phyloP scores from a whole-genome alignment of 2,797 vertebrate genomes.

The Dallia pectoralis region DNA sequence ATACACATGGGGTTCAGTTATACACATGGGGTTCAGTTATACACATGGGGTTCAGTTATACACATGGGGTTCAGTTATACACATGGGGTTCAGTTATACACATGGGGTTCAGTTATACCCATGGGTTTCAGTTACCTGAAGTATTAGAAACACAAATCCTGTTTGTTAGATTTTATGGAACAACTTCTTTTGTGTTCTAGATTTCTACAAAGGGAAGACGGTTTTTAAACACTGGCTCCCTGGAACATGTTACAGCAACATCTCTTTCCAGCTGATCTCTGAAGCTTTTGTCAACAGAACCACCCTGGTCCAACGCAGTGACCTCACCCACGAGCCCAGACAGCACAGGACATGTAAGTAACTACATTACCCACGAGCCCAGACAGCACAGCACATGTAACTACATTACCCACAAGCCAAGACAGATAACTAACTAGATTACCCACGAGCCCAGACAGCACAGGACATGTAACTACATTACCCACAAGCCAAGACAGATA shows the following conservation, averaged over 20 bases:
- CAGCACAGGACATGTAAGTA: conserved; percentile 86
- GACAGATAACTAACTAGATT: too few relatives aligned
- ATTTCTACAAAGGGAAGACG: conserved; percentile 90
- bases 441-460: neutral
- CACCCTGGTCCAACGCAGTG: conserved; percentile 79
- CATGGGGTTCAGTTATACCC: too few relatives aligned
- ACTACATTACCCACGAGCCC: neutral
- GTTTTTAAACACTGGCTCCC: conserved; percentile 96
- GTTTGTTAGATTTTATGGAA: too few relatives aligned
- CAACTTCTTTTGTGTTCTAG: conserved; percentile 69
- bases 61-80: too few relatives aligned
- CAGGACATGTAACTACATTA: neutral
- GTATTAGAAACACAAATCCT: too few relatives aligned
- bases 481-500: neutral
- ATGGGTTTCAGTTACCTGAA: too few relatives aligned
- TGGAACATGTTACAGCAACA: conserved; percentile 89
- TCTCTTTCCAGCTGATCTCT: conserved; percentile 92
- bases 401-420: neutral
- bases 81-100: too few relatives aligned
- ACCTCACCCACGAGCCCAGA: conserved; percentile 80
- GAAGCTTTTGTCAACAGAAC: conserved; percentile 87
- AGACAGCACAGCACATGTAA: neutral
- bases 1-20: too few relatives aligned
- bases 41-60: too few relatives aligned
- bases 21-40: too few relatives aligned